These are phyloP conservation scores for Antheraea assamensis DNA, from an alignment of 2,888 invertebrate genomes.

Conservation along the genomic window DNA sequence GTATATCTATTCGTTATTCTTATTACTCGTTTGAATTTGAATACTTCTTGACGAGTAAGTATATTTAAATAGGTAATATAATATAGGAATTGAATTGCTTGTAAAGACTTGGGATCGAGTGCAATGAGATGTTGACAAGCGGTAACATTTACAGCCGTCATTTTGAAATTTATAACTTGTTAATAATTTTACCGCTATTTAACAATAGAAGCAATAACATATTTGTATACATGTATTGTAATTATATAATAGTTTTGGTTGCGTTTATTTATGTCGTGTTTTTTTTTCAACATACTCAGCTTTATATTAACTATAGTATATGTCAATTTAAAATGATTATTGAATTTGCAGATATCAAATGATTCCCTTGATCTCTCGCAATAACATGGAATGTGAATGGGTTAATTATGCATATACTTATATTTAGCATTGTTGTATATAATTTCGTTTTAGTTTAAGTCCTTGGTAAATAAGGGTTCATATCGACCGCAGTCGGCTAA, in stretches of 20 bases:
- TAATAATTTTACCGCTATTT: not conserved
- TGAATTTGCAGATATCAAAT: constrained; percentile 38
- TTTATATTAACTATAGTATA: not conserved
- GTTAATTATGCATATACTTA: constrained; percentile 51
- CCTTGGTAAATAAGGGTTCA: constrained; percentile 59
- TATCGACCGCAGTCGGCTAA: constrained; percentile 79
- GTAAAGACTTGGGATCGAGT: constrained; percentile 8
- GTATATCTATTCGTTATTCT: not conserved
- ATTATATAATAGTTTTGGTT: not conserved
- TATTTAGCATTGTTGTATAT: constrained; percentile 66
- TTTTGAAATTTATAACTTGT: not conserved
- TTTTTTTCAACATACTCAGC: not conserved
- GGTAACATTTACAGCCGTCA: not conserved
- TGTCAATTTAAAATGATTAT: not conserved
- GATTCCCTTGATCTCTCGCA: constrained; percentile 49
- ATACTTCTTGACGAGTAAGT: not conserved
- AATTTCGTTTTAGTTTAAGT: constrained; percentile 56
- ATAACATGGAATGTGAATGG: constrained; percentile 35
- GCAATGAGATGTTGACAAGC: not conserved
- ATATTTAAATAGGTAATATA: not conserved
- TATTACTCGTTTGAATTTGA: not conserved
- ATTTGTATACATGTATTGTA: not conserved
- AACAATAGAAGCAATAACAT: not conserved
- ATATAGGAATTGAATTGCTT: not conserved
- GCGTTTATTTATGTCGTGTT: not conserved